Conservation (phyloP, 92 coral and sea anemone genomes). For the Virgularia gustaviana region DNA sequence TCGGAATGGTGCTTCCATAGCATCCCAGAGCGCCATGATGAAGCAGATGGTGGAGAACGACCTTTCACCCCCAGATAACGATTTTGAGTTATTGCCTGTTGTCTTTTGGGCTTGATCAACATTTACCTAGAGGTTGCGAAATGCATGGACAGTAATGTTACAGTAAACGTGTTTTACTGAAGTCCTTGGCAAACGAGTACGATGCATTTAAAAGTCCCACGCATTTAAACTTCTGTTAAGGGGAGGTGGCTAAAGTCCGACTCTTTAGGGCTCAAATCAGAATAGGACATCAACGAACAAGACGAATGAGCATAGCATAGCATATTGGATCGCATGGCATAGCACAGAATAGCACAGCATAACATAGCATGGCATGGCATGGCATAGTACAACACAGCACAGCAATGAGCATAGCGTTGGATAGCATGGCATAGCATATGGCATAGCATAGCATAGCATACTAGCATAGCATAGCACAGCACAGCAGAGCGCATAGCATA, state of each 20-base stretch:
- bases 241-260: too few species aligned
- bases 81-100: constrained; percentile 72
- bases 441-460: not conserved
- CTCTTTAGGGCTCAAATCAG: too few species aligned
- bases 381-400: not conserved
- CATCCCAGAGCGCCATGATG: constrained; percentile 98
- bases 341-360: not conserved
- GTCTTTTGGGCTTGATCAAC: constrained; percentile 70
- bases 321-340: too few species aligned
- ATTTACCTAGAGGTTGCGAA: constrained; percentile 76
- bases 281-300: too few species aligned
- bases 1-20: constrained; percentile 95
- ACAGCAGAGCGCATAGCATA: not conserved
- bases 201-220: too few species aligned
- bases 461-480: not conserved
- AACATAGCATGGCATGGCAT: not conserved
- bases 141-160: not conserved
- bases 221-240: too few species aligned
- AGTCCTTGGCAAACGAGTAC: too few species aligned
- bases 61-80: constrained; percentile 94
- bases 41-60: constrained; percentile 91
- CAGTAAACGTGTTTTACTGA: not conserved
- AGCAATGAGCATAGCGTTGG: not conserved
- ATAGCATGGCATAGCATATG: constrained; percentile 6
- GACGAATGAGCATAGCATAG: too few species aligned